Base-by-base conservation (phyloP, 2,797 vertebrate species). In the Acrossocheilus wenchowensis region DNA sequence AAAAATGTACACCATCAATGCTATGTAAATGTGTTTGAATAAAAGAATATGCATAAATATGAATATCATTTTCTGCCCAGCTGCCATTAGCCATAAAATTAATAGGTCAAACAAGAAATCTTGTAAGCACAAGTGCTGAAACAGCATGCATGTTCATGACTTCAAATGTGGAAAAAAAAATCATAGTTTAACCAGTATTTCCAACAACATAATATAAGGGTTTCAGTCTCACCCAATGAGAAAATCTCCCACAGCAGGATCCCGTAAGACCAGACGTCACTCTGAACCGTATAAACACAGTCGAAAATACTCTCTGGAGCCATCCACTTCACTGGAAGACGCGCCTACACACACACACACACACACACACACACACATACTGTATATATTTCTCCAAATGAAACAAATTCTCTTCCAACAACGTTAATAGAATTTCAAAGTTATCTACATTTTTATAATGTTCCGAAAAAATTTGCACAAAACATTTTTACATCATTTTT, bases 241-340 rank as follows among this genome's bases (percentile, higher is more conserved):
- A 99, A 99, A 92, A 99, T 99, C 93, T 99, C 98, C 98, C 98
- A 99, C 86, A 99, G 95, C 5, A 99, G 96, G 93, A 99, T 99
- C 75, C 98, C 98, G 0, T 99, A 99, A 64, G 98, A 99, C 98
- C 98, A 99, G 89, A 99, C 98, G 1, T 99, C 98, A 0, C 98
- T 99, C 95, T 99, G 98, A 83, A 97, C 96, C 0, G 98, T 99
- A 94, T 99, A 99, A 86, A 99, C 92, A 14, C 98, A 99, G 83
- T 99, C 97, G 7, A 99, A 99, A 92, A 99, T 99, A 89, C 98
- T 99, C 92, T 99, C 98, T 0, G 98, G 98, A 12, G 98, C 98
- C 98, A 99, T 99, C 98, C 98, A 99, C 91, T 99, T 99, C 84
- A 99, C 98, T 0, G 98, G 98, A 87, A 99, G 95, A 54, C 98